Evolutionary conservation across 2,797 vertebrate genomes (phyloP).

Genomic region (Ibycter americanus): DNA sequence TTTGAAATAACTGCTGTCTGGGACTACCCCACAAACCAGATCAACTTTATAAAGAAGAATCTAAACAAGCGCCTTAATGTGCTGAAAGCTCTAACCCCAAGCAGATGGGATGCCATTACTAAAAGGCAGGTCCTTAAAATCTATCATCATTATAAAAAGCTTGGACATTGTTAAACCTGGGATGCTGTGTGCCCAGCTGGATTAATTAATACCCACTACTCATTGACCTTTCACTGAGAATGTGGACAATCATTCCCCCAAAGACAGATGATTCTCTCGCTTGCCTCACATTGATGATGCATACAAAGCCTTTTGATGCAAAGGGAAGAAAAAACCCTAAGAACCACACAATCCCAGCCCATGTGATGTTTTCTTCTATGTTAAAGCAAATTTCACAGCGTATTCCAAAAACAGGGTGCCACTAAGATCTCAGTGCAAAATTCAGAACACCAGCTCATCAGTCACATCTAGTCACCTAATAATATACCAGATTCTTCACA

Average conservation of each 20-base stretch:
- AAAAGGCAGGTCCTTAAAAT: slow-evolving; percentile 68
- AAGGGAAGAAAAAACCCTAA: background rate
- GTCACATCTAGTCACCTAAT: background rate
- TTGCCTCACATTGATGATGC: slow-evolving; percentile 48
- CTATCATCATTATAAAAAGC: slow-evolving; percentile 70
- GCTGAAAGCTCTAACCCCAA: slow-evolving; percentile 41
- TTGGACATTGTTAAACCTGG: slow-evolving; percentile 69
- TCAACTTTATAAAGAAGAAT: background rate
- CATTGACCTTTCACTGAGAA: slow-evolving; percentile 75
- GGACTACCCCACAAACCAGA: background rate
- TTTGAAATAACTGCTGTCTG: background rate
- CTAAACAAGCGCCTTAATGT: background rate
- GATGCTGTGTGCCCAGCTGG: slow-evolving; percentile 70
- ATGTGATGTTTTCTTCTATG: background rate
- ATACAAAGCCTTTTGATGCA: slow-evolving; percentile 38
- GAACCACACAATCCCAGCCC: background rate
- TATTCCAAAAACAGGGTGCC: background rate
- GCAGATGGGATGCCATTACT: slow-evolving; percentile 68
- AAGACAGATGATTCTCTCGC: slow-evolving; percentile 73
- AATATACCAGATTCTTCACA: background rate
- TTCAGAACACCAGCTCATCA: background rate
- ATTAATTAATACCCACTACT: slow-evolving; percentile 78
- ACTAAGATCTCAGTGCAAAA: background rate
- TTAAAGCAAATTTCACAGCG: background rate
- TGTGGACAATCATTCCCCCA: slow-evolving; percentile 59